These are phyloP conservation scores for Ashinkailepas kermadecensis DNA, from an alignment of 2,888 invertebrate genomes.

Conservation along the genomic window DNA sequence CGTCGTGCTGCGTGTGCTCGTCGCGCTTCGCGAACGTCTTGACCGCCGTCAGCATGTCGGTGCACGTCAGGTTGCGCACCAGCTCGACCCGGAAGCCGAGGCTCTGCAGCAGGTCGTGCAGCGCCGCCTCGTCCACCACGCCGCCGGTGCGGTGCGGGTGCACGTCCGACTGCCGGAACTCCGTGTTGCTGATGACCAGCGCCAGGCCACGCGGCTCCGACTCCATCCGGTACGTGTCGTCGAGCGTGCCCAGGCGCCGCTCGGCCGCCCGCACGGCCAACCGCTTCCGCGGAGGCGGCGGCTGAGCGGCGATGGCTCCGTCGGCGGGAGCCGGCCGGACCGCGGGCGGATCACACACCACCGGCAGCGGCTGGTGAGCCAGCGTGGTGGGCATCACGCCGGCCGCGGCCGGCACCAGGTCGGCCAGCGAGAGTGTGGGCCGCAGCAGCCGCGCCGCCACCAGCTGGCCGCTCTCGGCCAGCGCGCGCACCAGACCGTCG, in stretches of 20 bases:
- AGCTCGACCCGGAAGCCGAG: neutral
- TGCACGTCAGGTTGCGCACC: neutral
- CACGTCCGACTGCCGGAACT: neutral
- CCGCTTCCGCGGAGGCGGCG: neutral
- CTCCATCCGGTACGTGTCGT: neutral
- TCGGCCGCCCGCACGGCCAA: neutral
- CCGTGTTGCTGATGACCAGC: slow-evolving; percentile 1
- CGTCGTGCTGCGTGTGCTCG: neutral
- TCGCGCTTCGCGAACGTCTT: neutral
- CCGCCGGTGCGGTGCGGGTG: neutral
- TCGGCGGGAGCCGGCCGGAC: neutral
- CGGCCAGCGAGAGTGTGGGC: neutral
- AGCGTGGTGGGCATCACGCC: neutral
- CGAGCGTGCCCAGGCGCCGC: neutral
- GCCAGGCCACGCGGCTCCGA: slow-evolving; percentile 4
- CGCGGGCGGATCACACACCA: too few relatives aligned
- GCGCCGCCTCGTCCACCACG: slow-evolving; percentile 6
- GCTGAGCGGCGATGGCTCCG: neutral
- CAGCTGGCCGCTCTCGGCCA: slow-evolving; percentile 1
- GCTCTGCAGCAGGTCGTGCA: neutral
- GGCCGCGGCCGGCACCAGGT: neutral
- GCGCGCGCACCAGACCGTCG: neutral
- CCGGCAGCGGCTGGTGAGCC: neutral
- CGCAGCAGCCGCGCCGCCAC: slow-evolving; percentile 1
- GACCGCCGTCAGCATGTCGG: neutral